Conservation (phyloP, 2,797 vertebrate species). For the Lindbergichthys nudifrons region DNA sequence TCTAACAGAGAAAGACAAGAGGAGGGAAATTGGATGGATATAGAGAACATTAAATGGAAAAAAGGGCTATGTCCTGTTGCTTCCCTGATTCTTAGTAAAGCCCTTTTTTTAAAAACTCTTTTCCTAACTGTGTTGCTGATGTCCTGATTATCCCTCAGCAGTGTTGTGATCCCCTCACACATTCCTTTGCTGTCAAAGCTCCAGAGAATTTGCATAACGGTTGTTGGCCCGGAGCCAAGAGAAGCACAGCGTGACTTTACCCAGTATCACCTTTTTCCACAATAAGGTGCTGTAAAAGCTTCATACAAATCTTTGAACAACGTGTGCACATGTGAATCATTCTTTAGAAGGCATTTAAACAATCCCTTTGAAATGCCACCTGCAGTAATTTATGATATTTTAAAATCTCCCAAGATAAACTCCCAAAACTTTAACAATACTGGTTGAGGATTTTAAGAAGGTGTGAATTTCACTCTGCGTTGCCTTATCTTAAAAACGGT, state of each 20-base stretch:
- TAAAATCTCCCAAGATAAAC: not conserved
- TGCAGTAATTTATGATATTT: slow-evolving; percentile 22
- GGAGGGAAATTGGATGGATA: not conserved
- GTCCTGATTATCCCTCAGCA: slow-evolving; percentile 7
- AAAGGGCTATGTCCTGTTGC: not conserved
- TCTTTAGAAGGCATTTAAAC: slow-evolving; percentile 28
- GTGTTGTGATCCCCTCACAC: slow-evolving; percentile 9
- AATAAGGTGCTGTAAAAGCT: slow-evolving; percentile 59
- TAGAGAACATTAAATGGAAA: not conserved
- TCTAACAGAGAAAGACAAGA: not conserved
- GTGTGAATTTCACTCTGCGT: not conserved
- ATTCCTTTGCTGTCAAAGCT: slow-evolving; percentile 61
- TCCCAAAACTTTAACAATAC: not conserved
- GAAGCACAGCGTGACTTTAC: slow-evolving; percentile 49
- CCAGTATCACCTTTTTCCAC: not conserved
- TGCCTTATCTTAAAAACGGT: not conserved
- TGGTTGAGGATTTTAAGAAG: not conserved
- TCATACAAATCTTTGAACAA: slow-evolving; percentile 46
- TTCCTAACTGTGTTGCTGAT: slow-evolving; percentile 6
- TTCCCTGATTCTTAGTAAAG: not conserved
- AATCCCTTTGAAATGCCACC: slow-evolving; percentile 19
- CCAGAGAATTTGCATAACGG: slow-evolving; percentile 84
- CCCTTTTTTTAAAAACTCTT: not conserved
- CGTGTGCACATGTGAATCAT: slow-evolving; percentile 43
- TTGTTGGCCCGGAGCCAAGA: slow-evolving; percentile 58